These are phyloP conservation scores for Bruchidius siliquastri DNA, from an alignment of 2,888 invertebrate genomes.

Conservation along the genomic window DNA sequence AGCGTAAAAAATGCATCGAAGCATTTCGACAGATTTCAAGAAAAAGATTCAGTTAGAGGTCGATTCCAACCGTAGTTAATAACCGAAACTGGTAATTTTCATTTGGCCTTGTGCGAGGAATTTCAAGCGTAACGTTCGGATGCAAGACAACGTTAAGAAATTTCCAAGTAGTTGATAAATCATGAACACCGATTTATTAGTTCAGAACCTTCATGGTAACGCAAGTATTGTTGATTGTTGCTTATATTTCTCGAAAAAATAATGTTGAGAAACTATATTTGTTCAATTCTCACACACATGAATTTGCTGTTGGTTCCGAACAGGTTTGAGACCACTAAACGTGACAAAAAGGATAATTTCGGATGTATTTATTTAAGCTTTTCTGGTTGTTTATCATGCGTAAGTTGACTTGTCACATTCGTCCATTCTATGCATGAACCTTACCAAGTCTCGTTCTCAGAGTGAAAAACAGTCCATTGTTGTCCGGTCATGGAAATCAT, in stretches of 20 bases:
- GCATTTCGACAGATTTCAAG: background rate
- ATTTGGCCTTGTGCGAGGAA: conserved; percentile 15
- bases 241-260: background rate
- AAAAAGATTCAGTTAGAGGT: conserved; percentile 11
- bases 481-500: too few relatives aligned
- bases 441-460: too few relatives aligned
- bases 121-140: conserved; percentile 12
- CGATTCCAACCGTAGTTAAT: conserved; percentile 14
- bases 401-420: too few relatives aligned
- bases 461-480: too few relatives aligned
- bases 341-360: background rate
- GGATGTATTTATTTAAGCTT: too few relatives aligned
- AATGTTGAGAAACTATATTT: background rate
- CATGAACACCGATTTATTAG: background rate
- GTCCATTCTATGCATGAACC: too few relatives aligned
- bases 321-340: background rate
- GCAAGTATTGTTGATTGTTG: background rate
- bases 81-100: conserved; percentile 17
- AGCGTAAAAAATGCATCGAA: background rate
- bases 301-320: background rate
- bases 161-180: background rate
- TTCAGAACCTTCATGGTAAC: background rate
- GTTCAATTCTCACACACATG: background rate
- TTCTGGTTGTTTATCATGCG: too few relatives aligned
- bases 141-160: background rate